Evolutionary conservation across 2,888 invertebrate species (phyloP).

Genomic region (Lasioglossum figueresi): DNA sequence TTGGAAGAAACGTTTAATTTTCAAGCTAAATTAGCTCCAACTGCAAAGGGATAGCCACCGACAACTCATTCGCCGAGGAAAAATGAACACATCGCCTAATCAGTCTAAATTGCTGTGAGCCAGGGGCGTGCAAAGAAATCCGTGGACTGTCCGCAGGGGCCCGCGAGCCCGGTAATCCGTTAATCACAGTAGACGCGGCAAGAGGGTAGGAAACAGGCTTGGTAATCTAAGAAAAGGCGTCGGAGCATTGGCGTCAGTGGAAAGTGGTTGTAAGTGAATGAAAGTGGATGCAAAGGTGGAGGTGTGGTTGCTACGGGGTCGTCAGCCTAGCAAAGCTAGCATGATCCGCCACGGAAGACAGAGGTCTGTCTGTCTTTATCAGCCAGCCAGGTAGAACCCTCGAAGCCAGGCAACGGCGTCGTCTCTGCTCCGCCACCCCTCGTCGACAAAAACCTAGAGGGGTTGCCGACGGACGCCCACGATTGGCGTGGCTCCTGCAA

Average conservation of each 20-base stretch:
- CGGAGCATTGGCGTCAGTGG: constrained; percentile 66
- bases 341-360: constrained; percentile 74
- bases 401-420: constrained; percentile 52
- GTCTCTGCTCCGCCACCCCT: constrained; percentile 61
- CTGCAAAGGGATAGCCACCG: too few relatives aligned
- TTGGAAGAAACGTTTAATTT: too few relatives aligned
- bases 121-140: not conserved
- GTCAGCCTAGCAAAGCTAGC: constrained; percentile 73
- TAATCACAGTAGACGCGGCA: constrained; percentile 54
- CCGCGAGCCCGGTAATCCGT: constrained; percentile 52
- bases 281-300: constrained; percentile 65
- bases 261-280: constrained; percentile 69
- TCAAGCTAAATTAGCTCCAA: too few relatives aligned
- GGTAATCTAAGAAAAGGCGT: constrained; percentile 73
- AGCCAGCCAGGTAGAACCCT: constrained; percentile 67
- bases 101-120: not conserved
- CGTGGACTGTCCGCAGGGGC: not conserved
- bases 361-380: constrained; percentile 76
- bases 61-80: not conserved
- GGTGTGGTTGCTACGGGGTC: constrained; percentile 69
- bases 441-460: constrained; percentile 46
- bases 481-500: constrained; percentile 71
- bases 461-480: constrained; percentile 65
- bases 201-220: constrained; percentile 53
- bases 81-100: not conserved